Conservation (phyloP, 2,797 vertebrate genomes). For the Neostethus bicornis region DNA sequence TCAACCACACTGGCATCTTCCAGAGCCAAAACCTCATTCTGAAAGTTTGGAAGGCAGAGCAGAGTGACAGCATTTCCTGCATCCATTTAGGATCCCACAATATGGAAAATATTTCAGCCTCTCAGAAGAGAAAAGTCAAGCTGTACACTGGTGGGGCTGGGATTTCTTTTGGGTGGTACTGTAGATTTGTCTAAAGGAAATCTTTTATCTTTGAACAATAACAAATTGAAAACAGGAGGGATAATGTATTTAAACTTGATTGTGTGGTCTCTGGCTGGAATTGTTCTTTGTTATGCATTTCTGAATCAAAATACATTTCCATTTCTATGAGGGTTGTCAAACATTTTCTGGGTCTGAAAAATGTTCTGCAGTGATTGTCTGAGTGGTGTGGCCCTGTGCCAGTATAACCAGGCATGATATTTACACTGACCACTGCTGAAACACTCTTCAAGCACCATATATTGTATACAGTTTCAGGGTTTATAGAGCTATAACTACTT, state of each 20-base stretch:
- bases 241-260: slow-evolving; percentile 47
- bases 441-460: slow-evolving; percentile 37
- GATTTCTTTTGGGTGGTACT: slow-evolving; percentile 48
- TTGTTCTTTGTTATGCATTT: slow-evolving; percentile 50
- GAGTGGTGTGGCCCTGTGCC: slow-evolving; percentile 32
- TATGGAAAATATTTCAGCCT: slow-evolving; percentile 72
- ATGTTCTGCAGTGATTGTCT: slow-evolving; percentile 47
- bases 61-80: slow-evolving; percentile 78
- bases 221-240: slow-evolving; percentile 63
- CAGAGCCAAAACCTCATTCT: slow-evolving; percentile 66
- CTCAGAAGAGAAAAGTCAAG: slow-evolving; percentile 57
- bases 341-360: slow-evolving; percentile 44
- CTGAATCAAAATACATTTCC: slow-evolving; percentile 34
- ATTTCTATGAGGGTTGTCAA: slow-evolving; percentile 45
- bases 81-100: slow-evolving; percentile 70
- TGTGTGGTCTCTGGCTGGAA: slow-evolving; percentile 48
- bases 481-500: slow-evolving; percentile 26
- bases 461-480: slow-evolving; percentile 32
- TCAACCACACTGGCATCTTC: slow-evolving; percentile 69
- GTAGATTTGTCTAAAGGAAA: slow-evolving; percentile 59
- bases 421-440: slow-evolving; percentile 37
- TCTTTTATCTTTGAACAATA: slow-evolving; percentile 63
- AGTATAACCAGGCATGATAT: slow-evolving; percentile 51
- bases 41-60: slow-evolving; percentile 72
- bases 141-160: slow-evolving; percentile 29